These are phyloP conservation scores for Cryptotermes secundus DNA, from an alignment of 1,140 invertebrate genomes.

Conservation along the genomic window DNA sequence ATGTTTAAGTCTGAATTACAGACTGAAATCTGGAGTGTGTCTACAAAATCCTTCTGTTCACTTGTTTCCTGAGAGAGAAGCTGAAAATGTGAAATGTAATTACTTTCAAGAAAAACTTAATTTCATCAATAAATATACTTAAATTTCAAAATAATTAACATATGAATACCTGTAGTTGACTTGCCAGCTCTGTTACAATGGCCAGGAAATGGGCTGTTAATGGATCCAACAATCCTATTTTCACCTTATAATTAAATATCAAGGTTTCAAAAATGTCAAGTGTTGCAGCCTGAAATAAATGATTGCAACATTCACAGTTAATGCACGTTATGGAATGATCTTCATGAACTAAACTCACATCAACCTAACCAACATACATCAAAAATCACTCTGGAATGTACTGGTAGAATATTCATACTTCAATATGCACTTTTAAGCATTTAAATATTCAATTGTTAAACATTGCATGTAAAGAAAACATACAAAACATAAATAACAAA, in stretches of 20 bases:
- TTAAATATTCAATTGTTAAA: too few species aligned
- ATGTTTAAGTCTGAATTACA: not conserved
- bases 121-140: not conserved
- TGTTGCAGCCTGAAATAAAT: constrained; percentile 34
- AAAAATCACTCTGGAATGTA: too few species aligned
- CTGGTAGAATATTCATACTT: too few species aligned
- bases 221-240: constrained; percentile 32
- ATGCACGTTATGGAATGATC: too few species aligned
- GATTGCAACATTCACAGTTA: constrained; percentile 19
- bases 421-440: too few species aligned
- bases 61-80: not conserved
- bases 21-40: not conserved
- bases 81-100: not conserved
- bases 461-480: too few species aligned
- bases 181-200: constrained; percentile 32
- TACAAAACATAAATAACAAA: too few species aligned
- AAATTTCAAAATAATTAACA: not conserved
- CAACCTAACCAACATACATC: too few species aligned
- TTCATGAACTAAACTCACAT: too few species aligned
- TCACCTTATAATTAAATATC: constrained; percentile 37
- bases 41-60: not conserved
- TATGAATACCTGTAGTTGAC: constrained; percentile 34
- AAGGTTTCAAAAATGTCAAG: constrained; percentile 37
- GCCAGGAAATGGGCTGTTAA: constrained; percentile 26
- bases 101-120: not conserved